These are phyloP conservation scores for Chymomyza amoena DNA, from an alignment of 2,888 invertebrate species.

Conservation along the genomic window DNA sequence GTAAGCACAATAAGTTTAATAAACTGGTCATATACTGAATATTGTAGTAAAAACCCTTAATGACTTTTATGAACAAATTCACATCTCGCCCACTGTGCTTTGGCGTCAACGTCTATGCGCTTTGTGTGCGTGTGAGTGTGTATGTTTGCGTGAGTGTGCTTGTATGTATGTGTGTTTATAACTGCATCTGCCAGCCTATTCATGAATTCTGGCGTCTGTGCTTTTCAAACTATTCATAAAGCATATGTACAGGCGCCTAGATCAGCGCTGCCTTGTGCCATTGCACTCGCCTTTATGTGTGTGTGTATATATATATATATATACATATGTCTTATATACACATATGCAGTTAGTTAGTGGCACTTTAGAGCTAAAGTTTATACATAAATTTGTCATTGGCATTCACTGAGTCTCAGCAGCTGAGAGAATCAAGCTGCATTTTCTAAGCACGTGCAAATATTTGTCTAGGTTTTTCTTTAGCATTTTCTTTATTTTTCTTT, in stretches of 20 bases:
- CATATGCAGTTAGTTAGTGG: slow-evolving; percentile 63
- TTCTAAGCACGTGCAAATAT: slow-evolving; percentile 48
- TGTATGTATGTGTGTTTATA: not conserved
- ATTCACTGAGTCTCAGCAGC: slow-evolving; percentile 44
- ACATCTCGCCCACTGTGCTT: too few species aligned
- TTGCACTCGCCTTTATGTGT: slow-evolving; percentile 58
- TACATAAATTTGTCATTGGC: slow-evolving; percentile 73
- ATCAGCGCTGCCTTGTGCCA: slow-evolving; percentile 40
- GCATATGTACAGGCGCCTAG: slow-evolving; percentile 50
- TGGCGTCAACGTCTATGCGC: too few species aligned
- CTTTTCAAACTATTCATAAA: slow-evolving; percentile 54
- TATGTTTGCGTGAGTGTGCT: too few species aligned
- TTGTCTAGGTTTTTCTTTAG: slow-evolving; percentile 34
- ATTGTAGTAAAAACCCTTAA: too few species aligned
- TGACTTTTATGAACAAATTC: too few species aligned
- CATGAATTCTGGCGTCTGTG: slow-evolving; percentile 51
- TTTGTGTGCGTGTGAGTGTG: too few species aligned
- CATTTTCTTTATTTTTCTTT: slow-evolving; percentile 5
- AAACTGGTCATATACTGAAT: too few species aligned
- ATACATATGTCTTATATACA: too few species aligned
- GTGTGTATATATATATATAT: not conserved
- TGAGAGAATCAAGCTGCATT: slow-evolving; percentile 33
- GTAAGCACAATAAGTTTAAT: too few species aligned
- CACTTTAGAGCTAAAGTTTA: slow-evolving; percentile 71
- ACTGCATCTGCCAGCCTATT: slow-evolving; percentile 38